Percentiles rank a stretch among this genome's conserved stretches.
These are phyloP conservation scores for Spongilla lacustris DNA, from an alignment of 37 sponge, comb jelly and placozoan genomes.

Conservation along the genomic window DNA sequence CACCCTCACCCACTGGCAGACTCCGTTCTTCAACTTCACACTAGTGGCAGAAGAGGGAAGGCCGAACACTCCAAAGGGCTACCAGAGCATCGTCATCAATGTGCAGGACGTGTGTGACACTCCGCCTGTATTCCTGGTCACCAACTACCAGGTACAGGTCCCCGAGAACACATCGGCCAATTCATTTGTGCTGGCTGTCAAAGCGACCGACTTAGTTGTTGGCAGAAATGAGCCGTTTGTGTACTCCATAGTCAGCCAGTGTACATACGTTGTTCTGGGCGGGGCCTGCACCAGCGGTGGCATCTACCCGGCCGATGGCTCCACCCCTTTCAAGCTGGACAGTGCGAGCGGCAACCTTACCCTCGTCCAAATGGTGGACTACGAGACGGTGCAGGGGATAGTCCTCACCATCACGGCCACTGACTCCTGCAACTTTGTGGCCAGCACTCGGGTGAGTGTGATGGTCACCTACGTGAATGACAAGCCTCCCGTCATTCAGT, in stretches of 20 bases:
- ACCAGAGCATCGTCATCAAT: neutral
- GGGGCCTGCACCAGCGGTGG: neutral
- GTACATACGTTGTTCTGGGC: neutral
- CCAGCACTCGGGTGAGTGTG: neutral
- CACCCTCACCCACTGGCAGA: neutral
- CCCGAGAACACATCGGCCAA: neutral
- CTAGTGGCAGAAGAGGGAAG: neutral
- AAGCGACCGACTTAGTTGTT: neutral
- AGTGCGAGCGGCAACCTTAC: neutral
- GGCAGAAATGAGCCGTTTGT: neutral
- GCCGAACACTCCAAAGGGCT: neutral
- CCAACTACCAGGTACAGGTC: neutral
- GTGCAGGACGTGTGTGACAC: neutral
- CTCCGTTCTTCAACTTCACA: neutral
- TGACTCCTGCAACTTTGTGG: neutral
- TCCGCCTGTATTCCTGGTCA: neutral
- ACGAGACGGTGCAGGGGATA: neutral
- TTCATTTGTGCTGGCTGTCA: neutral
- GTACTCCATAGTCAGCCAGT: neutral
- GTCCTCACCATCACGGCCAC: neutral
- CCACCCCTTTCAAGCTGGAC: neutral
- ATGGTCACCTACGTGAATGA: neutral
- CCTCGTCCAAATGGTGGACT: neutral
- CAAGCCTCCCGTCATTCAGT: neutral
- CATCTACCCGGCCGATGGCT: neutral